Evolutionary conservation across 1,140 invertebrate species (phyloP).

Genomic region (Hermetia illucens): DNA sequence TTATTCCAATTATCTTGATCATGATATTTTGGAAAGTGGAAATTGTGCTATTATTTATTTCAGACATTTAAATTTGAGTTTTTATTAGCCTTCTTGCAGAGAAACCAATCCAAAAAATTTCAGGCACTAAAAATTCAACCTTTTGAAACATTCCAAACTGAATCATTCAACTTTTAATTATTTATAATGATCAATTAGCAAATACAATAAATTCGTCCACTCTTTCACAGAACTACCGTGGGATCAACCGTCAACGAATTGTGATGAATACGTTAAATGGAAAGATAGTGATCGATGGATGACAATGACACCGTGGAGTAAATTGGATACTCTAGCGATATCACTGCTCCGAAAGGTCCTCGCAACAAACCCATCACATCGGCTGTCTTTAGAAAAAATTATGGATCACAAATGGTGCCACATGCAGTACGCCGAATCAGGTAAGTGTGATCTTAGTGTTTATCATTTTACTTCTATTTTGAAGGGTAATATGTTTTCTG

Average conservation of each 20-base stretch:
- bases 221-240: constrained; percentile 71
- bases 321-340: constrained; percentile 60
- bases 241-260: constrained; percentile 63
- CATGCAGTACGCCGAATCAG: constrained; percentile 37
- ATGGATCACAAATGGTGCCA: constrained; percentile 64
- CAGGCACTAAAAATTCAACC: too few relatives aligned
- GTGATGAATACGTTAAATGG: constrained; percentile 65
- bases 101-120: too few relatives aligned
- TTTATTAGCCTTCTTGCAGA: too few relatives aligned
- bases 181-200: constrained; percentile 1
- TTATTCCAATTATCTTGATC: too few relatives aligned
- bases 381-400: constrained; percentile 55
- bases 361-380: constrained; percentile 41
- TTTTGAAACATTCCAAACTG: too few relatives aligned
- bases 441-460: constrained; percentile 25
- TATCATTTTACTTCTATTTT: too few relatives aligned
- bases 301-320: constrained; percentile 62
- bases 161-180: constrained; percentile 3
- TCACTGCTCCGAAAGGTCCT: constrained; percentile 63
- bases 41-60: too few relatives aligned
- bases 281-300: constrained; percentile 45
- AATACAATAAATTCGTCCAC: constrained; percentile 2
- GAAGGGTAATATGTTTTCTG: too few relatives aligned
- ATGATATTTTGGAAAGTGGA: too few relatives aligned
- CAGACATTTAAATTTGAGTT: too few relatives aligned